Evolutionary conservation across 30 jellyfish, hydroid and myxozoan species (phyloP), one percentile per base, ranked within the genome.

Genomic region (Turritopsis rubra): DNA sequence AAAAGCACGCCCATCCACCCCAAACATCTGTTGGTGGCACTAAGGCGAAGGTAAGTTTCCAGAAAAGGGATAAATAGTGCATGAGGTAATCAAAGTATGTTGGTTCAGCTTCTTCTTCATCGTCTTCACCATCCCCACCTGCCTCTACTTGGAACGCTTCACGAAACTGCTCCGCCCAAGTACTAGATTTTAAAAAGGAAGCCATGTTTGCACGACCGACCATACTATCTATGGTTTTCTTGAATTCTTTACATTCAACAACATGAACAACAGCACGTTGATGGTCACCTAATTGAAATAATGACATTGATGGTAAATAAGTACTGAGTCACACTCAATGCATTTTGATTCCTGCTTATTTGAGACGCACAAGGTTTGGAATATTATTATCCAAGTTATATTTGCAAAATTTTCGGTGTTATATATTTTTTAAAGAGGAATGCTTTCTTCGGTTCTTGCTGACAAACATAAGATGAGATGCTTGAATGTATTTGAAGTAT

Each of bases 1-100:
- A 29, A 66, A 92, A 92, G 80, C 98, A 92, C 75, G 95, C 98
- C 98, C 98, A 92, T 16, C 98, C 98, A 19, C 98, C 96, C 41
- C 86, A 79, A 82, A 92, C 87, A 66, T 92, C 98, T 16, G 98
- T 92, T 23, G 98, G 98, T 16, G 98, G 98, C 18, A 92, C 96
- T 66, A 87, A 85, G 25, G 98, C 98, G 79, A 92, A 92, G 23
- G 80, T 81, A 60, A 92, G 75, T 84, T 92, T 92, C 98, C 98
- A 92, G 85, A 92, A 92, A 9, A 92, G 85, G 0, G 96, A 88
- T 86, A 92, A 82, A 90, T 92, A 92, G 82, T 92, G 98, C 98
- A 92, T 92, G 88, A 92, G 95, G 92, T 92, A 92, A 83, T 92
- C 98, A 18, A 84, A 81, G 65, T 92, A 92, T 0, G 98, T 81